phyloP scores from a whole-genome alignment of 2,888 invertebrate species.

The Dasypogon diadema region DNA sequence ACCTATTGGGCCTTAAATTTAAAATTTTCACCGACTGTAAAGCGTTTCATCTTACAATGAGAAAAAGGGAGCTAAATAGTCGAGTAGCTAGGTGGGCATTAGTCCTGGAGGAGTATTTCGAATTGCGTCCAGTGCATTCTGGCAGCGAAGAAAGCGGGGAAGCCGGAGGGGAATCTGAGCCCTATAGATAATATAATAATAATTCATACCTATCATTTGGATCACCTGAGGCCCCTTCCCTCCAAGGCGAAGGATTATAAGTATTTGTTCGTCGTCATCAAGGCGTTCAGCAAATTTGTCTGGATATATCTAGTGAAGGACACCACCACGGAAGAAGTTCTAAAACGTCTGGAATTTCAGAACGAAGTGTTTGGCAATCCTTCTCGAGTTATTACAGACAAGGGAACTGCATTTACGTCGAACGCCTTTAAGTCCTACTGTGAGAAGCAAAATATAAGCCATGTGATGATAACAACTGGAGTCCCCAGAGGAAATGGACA shows the following conservation, averaged over 20 bases:
- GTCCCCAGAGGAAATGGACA: too few species aligned
- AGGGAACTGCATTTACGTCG: conserved; percentile 57
- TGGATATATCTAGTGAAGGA: conserved; percentile 56
- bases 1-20: background rate
- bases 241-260: background rate
- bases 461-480: too few species aligned
- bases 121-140: conserved; percentile 52
- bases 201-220: background rate
- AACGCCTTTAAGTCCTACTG: too few species aligned
- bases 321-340: conserved; percentile 53
- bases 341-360: conserved; percentile 48
- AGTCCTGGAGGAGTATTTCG: background rate
- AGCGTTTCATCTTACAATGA: conserved; percentile 6
- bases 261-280: background rate
- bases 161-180: conserved; percentile 61
- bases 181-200: too few species aligned
- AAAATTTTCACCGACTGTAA: conserved; percentile 29
- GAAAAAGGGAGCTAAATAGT: background rate
- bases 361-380: conserved; percentile 51
- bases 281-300: conserved; percentile 60
- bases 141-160: conserved; percentile 60
- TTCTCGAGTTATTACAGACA: conserved; percentile 52
- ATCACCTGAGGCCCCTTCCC: background rate
- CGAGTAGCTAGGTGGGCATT: background rate
- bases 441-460: too few species aligned